Conservation (phyloP, 1,140 invertebrate genomes). For the Formica exsecta region DNA sequence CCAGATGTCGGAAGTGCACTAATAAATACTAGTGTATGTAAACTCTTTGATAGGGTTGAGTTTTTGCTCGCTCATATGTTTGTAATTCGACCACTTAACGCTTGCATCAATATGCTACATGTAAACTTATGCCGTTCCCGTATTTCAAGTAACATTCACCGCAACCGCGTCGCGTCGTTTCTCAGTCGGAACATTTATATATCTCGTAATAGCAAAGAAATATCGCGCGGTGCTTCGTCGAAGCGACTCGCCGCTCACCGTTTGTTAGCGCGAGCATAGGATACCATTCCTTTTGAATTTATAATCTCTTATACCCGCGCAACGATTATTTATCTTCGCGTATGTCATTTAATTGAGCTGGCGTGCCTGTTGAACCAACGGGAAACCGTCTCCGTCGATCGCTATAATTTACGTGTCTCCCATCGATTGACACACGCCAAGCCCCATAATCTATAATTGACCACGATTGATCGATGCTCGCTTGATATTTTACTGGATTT, state of each 20-base stretch:
- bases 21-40: background rate
- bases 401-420: constrained; percentile 68
- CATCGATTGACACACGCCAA: constrained; percentile 59
- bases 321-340: constrained; percentile 70
- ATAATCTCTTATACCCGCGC: constrained; percentile 63
- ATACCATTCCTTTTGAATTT: constrained; percentile 67
- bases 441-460: constrained; percentile 74
- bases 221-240: background rate
- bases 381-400: constrained; percentile 40
- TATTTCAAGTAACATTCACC: background rate
- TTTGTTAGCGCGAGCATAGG: constrained; percentile 48
- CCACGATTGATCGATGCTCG: constrained; percentile 55
- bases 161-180: constrained; percentile 7
- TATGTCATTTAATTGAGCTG: constrained; percentile 73
- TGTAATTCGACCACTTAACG: background rate
- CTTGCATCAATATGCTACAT: background rate
- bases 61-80: background rate
- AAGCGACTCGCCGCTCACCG: constrained; percentile 1
- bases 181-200: constrained; percentile 42
- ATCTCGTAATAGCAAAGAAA: constrained; percentile 59
- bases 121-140: background rate
- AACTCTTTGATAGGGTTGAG: background rate
- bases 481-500: constrained; percentile 47
- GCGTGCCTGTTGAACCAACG: constrained; percentile 20
- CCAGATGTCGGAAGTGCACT: too few species aligned